Conservation (phyloP, 1,140 invertebrate genomes). For the Hypothenemus hampei region DNA sequence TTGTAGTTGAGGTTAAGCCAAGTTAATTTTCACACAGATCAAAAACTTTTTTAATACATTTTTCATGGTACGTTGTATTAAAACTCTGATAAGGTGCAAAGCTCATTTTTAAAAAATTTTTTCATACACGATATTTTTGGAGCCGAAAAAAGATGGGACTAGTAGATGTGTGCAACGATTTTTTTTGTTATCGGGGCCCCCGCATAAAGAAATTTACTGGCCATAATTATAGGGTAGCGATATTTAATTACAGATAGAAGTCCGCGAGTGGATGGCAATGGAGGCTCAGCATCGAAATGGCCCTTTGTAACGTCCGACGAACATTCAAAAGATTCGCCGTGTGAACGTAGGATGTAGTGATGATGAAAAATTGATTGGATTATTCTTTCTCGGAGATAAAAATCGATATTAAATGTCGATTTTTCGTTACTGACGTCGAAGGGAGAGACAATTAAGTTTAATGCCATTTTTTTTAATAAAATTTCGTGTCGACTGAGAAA, state of each 20-base stretch:
- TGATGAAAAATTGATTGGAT: constrained; percentile 27
- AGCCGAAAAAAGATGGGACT: constrained; percentile 33
- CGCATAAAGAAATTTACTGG: constrained; percentile 48
- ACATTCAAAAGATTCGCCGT: constrained; percentile 15
- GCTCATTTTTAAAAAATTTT: constrained; percentile 19
- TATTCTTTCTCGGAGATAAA: constrained; percentile 2
- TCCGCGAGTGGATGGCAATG: constrained; percentile 32
- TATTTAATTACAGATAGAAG: constrained; percentile 48
- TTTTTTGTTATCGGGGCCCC: constrained; percentile 46
- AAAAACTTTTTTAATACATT: no score
- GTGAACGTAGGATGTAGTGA: constrained; percentile 21
- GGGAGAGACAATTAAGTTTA: no score
- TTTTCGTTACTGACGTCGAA: no score
- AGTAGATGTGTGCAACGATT: constrained; percentile 35
- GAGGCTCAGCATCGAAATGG: constrained; percentile 14
- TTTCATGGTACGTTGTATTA: no score
- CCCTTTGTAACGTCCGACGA: constrained; percentile 18
- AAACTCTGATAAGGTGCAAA: no score
- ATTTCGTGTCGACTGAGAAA: no score
- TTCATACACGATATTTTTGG: constrained; percentile 23
- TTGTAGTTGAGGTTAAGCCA: no score
- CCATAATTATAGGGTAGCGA: constrained; percentile 48
- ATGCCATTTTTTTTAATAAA: no score
- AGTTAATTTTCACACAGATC: no score
- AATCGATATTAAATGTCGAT: no score